Evolutionary conservation across 1,140 invertebrate genomes (phyloP), one percentile per base, ranked within the genome.

Genomic region (Mercenaria mercenaria): DNA sequence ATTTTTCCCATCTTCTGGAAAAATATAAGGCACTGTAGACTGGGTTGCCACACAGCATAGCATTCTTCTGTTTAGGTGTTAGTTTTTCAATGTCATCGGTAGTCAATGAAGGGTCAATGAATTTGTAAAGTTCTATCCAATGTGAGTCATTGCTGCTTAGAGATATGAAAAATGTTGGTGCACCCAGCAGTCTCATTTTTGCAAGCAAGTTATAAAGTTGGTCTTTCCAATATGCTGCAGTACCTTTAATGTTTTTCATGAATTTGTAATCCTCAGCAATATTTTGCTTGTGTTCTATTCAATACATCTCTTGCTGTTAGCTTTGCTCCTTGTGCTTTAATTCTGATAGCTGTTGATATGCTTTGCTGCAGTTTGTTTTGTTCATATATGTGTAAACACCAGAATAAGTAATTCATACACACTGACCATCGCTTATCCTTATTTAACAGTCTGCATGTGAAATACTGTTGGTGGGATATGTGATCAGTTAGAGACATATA

Each of bases 1-100:
- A 92, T 29, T 32, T 39, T 76, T 91, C 81, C 50, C 29, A 91
- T 43, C 82, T 72, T 23, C 43, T 72, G 47, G 67, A 64, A 52
- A 85, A 85, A 32, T 72, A 64, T 26, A 74, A 26, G 1, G 82
- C 37, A 74, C 37, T 74, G 1, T 50, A 34, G 4, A 72, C 18
- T 41, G 67, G 82, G 26, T 85, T 64, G 10, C 32, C 47, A 41
- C 15, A 20, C 61, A 84, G n/a, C 52, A 56, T 56, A 11, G 6
- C 52, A 56, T 13, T 56, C 20, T 20, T 56, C n/a, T 56, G 8
- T 4, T 4, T 23, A 23, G 8, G 3, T 8, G 52, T 56, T 56
- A 56, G 52, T 8, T 23, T 56, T 23, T 11, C 2, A 11, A 56
- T 2, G 3, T 56, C 15, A 13, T 56, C 52, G n/a, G 15, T 56